Base-by-base conservation (phyloP, 2,888 invertebrate species). In the Gastracanthus pulcherrimus region DNA sequence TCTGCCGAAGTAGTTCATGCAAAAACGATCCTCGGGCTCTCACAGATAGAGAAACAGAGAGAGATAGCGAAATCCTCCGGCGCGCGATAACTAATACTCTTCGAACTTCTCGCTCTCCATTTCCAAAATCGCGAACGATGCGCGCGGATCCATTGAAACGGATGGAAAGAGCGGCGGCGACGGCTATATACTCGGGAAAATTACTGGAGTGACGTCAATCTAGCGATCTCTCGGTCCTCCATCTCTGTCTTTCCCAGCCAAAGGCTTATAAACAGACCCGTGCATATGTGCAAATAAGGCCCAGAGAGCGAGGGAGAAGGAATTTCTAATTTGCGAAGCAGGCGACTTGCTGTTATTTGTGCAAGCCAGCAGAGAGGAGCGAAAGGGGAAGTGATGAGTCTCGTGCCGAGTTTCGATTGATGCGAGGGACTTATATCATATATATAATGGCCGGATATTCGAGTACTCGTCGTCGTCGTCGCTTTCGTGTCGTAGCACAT, bases 291-390 rank as follows among this genome's bases (percentile, higher is more conserved):
- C n/a, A 34, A 16, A n/a, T 34, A 6, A 16, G 0, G 16, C 1
- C 6, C 6, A 58, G 16, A 41, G 19, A 34, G 3, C 5, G 23
- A 31, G 29, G 6, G 19, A 31, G 11, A 16, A 19, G 75, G 29
- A 36, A 26, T 31, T 76, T 69, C 60, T 45, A 69, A 48, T 70
- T 77, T 60, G 69, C 60, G 45, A 55, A 60, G 69, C 69, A 66
- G 58, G 60, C 41, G 69, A 60, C 45, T 69, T 29, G 64, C 62
- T 31, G 64, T 26, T 38, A 64, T 70, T 78, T 78, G 48, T 11
- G 48, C 26, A 29, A 34, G 45, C 2, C 1, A 11, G 11, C 19
- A 66, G 29, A 31, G 19, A 16, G 19, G 34, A 67, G 23, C 13
- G 55, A 41, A 26, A 55, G 48, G 34, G 36, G 45, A 41, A 38